Percentiles rank a stretch among this genome's conserved stretches.
phyloP scores from a whole-genome alignment of 2,888 invertebrate genomes.

The Rhagonycha lutea region DNA sequence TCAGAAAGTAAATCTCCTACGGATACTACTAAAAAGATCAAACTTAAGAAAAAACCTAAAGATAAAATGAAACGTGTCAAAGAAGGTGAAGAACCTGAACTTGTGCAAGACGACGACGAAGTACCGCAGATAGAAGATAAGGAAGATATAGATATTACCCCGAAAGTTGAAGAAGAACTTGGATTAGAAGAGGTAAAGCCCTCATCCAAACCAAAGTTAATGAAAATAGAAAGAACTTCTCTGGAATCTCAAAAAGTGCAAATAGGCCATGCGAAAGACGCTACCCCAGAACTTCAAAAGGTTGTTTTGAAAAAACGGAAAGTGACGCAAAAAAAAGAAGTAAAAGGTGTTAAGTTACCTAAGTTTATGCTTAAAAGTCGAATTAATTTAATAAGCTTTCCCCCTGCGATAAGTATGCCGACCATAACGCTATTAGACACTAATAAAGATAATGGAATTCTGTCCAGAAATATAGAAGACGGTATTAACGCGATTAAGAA shows the following conservation, averaged over 20 bases:
- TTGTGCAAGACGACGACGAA: background rate
- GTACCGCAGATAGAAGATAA: conserved; percentile 23
- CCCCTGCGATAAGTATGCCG: conserved; percentile 54
- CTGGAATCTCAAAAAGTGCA: conserved; percentile 40
- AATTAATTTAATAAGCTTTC: conserved; percentile 62
- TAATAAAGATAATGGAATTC: conserved; percentile 65
- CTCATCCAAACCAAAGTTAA: conserved; percentile 39
- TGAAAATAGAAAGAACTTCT: conserved; percentile 28
- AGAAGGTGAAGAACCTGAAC: background rate
- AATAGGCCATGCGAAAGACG: conserved; percentile 28
- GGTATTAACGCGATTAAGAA: conserved; percentile 65
- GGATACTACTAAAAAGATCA: conserved; percentile 37
- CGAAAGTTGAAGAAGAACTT: conserved; percentile 38
- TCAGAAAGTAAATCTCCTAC: background rate
- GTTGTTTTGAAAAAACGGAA: conserved; percentile 50
- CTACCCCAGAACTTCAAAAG: conserved; percentile 44
- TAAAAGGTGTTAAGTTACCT: conserved; percentile 50
- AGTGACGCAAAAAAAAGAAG: conserved; percentile 47
- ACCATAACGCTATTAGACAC: conserved; percentile 54
- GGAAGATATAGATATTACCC: conserved; percentile 38
- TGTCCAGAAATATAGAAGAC: conserved; percentile 68
- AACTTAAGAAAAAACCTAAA: conserved; percentile 41
- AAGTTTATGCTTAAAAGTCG: conserved; percentile 57
- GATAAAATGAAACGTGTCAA: background rate
- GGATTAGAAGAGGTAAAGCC: conserved; percentile 36